These are phyloP conservation scores for Plotosus lineatus DNA, from an alignment of 2,113 vertebrate species.

Conservation along the genomic window DNA sequence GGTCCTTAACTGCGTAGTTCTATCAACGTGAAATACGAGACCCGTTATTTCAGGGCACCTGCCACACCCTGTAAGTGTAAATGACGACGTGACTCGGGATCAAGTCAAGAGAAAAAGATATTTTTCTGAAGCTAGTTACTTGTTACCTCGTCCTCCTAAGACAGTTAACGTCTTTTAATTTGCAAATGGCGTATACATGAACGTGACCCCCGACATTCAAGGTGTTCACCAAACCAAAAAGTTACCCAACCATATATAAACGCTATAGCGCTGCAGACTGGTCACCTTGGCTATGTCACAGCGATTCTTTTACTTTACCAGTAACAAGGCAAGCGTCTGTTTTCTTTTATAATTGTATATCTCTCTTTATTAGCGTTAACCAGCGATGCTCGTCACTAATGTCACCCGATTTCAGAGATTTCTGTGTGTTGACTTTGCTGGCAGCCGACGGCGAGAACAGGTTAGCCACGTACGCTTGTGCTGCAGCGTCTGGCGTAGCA, in stretches of 20 bases:
- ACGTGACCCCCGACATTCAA: neutral
- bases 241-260: too few species aligned
- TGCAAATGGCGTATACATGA: neutral
- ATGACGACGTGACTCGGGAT: neutral
- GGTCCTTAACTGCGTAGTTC: too few species aligned
- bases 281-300: too few species aligned
- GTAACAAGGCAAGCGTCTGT: too few species aligned
- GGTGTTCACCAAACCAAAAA: neutral
- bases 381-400: neutral
- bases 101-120: neutral
- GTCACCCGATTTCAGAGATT: neutral
- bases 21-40: too few species aligned
- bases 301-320: too few species aligned
- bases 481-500: conserved; percentile 44
- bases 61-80: too few species aligned
- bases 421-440: neutral
- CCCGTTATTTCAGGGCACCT: too few species aligned
- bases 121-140: neutral
- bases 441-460: neutral
- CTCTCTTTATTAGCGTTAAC: too few species aligned
- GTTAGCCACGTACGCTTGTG: conserved; percentile 5
- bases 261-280: too few species aligned
- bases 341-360: too few species aligned
- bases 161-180: neutral
- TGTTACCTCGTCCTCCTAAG: too few species aligned